These are phyloP conservation scores for Oplegnathus fasciatus DNA, from an alignment of 2,113 vertebrate species.

Conservation along the genomic window DNA sequence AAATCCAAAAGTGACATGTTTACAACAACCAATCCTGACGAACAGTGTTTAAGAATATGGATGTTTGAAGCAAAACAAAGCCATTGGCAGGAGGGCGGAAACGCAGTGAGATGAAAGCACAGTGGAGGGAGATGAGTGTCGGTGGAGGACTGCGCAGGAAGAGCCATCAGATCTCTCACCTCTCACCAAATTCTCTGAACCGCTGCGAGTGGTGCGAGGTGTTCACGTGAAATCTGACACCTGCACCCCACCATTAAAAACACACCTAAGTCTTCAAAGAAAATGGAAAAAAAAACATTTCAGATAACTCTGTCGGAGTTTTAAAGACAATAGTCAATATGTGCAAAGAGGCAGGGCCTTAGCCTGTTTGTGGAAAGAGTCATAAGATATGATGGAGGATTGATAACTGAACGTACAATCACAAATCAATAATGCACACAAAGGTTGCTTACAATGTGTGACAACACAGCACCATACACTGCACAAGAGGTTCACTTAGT, in stretches of 20 bases:
- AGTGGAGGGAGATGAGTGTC: constrained; percentile 27
- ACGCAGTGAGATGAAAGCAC: constrained; percentile 48
- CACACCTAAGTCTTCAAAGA: constrained; percentile 20
- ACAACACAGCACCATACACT: constrained; percentile 82
- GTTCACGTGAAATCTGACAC: constrained; percentile 35
- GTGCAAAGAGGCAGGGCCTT: constrained; percentile 79
- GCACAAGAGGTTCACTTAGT: constrained; percentile 83
- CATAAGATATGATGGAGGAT: constrained; percentile 51
- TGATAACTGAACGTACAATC: constrained; percentile 68
- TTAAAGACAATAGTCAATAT: constrained; percentile 64
- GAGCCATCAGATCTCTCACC: constrained; percentile 26
- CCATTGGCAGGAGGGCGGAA: constrained; percentile 53
- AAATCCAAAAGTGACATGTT: constrained; percentile 38
- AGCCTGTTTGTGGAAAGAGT: constrained; percentile 60
- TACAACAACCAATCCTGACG: constrained; percentile 45
- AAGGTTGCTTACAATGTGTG: constrained; percentile 77
- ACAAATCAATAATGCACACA: constrained; percentile 78
- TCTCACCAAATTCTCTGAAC: constrained; percentile 40
- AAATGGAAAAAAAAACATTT: constrained; percentile 27
- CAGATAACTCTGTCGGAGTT: constrained; percentile 18
- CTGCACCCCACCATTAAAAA: constrained; percentile 38
- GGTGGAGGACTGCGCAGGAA: constrained; percentile 61
- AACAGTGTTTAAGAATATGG: constrained; percentile 71
- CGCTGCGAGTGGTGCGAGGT: background rate
- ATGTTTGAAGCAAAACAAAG: constrained; percentile 71